Evolutionary conservation across 2,888 invertebrate species (phyloP), one percentile per base, ranked within the genome.

Genomic region (Artemia sp.): DNA sequence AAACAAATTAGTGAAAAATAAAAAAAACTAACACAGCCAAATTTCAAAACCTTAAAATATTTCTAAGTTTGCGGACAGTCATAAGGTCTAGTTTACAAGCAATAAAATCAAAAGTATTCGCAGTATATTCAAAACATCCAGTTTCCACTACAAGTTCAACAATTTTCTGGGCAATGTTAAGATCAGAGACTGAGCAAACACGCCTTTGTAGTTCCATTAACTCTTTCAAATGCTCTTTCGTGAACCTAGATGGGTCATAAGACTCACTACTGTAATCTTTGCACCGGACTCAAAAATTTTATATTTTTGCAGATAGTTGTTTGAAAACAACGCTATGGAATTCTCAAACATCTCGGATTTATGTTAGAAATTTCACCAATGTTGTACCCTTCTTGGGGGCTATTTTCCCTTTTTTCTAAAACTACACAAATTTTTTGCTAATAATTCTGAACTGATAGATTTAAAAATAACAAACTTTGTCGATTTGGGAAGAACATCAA

Each of bases 21-120:
- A 38, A 38, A 38, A 38, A 38, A 38, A 38, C 38, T 38, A 38
- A 5, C 38, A 6, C 38, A 38, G 38, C 38, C 38, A 38, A 5
- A 38, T 3, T 3, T 58, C 24, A 58, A 19, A 58, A 58, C 8
- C 64, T 58, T 10, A 58, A 58, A n/a, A 58, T 8, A 10, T 10
- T 58, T 24, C 64, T n/a, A 19, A 58, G 10, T 10, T 58, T 58
- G 10, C 24, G 85, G 71, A 92, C 86, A 73, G 91, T 91, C 67
- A 84, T 84, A 67, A 86, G 83, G 77, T 92, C 92, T 72, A 93
- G 80, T 69, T 87, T 83, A 78, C 92, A 92, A 74, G 94, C 81
- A 79, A 94, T 93, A 80, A 94, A 94, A 78, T 93, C 92, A 79
- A 93, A 92, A 6, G 91, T 90, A 76, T 88, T 87, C 74, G 87